Base-by-base conservation (phyloP, 1,140 invertebrate genomes). In the Sitobion miscanthi region DNA sequence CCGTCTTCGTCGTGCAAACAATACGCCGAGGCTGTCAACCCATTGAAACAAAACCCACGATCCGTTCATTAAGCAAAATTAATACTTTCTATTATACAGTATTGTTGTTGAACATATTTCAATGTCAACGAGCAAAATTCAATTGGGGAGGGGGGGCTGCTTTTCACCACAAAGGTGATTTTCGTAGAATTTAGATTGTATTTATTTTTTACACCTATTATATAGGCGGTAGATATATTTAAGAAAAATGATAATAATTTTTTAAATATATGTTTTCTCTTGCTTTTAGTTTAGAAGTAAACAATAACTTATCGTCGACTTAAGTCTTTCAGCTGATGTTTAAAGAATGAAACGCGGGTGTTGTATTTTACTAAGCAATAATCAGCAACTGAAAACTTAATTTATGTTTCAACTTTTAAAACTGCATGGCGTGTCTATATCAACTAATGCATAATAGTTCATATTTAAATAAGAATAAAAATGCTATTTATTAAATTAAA, bases 51-150 rank as follows among this genome's bases (percentile, higher is more conserved):
- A 42, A 62, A 30, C 89, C 89, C 89, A 45, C 89, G 89, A 90
- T 90, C 38, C 57, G 57, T 90, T 90, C 89, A 69, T 90, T 90
- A 90, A 62, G 38, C 35, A 69, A 90, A 38, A 90, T 90, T 62
- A 90, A 69, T 69, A 62, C 38, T 69, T 90, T 62, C 38, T 69
- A 90, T 45, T 45, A 42, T 69, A 17, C 38, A 57, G 38, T 4
- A 45, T 69, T 42, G 8, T 77, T 14, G n/a, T 77, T 77, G n/a
- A n/a, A 77, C n/a, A 54, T 38, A 54, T 57, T 89, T 89, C 89
- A 69, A 45, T 62, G 89, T 90, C 38, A 69, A 90, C 23, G 42
- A 69, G 25, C 57, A 45, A 69, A 30, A 45, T 30, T 45, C 47
- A 62, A 47, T n/a, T n/a, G 17, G 25, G 52, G 21, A 20, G 52